Conservation (phyloP, 2,797 vertebrate genomes). For the Crax fasciolata region DNA sequence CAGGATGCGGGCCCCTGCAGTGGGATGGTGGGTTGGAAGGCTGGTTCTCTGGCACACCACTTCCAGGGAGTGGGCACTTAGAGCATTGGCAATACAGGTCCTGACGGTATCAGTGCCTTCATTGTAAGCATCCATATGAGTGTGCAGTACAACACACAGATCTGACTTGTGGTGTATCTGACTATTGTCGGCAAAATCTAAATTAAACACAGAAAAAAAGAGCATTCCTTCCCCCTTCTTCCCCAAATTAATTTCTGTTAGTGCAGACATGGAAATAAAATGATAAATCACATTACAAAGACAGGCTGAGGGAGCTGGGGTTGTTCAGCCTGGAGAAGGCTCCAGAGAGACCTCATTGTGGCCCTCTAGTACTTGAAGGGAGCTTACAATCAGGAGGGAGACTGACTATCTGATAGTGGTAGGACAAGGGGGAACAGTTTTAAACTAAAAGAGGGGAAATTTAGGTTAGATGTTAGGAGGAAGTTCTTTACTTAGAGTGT, state of each 20-base stretch:
- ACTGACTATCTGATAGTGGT: not conserved
- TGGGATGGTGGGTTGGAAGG: not conserved
- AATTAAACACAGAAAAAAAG: not conserved
- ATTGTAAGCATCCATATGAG: rapidly evolving
- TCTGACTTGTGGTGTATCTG: not conserved
- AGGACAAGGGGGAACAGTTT: not conserved
- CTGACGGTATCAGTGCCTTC: rapidly evolving
- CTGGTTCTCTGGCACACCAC: not conserved
- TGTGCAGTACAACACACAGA: not conserved
- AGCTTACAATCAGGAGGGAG: not conserved
- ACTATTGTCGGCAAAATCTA: not conserved
- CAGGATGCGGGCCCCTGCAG: rapidly evolving
- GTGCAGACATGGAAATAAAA: not conserved
- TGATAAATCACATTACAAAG: not conserved
- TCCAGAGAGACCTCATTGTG: not conserved
- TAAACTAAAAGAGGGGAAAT: not conserved
- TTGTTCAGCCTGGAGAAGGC: not conserved
- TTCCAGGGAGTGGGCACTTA: rapidly evolving
- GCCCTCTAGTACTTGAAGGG: not conserved
- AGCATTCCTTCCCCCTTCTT: not conserved
- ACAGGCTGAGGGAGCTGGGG: not conserved
- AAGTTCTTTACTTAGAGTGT: not conserved
- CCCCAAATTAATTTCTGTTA: not conserved
- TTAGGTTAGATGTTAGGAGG: not conserved
- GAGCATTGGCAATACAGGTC: not conserved